phyloP scores from a whole-genome alignment of 2,113 vertebrate genomes.

The Notothenia coriiceps region DNA sequence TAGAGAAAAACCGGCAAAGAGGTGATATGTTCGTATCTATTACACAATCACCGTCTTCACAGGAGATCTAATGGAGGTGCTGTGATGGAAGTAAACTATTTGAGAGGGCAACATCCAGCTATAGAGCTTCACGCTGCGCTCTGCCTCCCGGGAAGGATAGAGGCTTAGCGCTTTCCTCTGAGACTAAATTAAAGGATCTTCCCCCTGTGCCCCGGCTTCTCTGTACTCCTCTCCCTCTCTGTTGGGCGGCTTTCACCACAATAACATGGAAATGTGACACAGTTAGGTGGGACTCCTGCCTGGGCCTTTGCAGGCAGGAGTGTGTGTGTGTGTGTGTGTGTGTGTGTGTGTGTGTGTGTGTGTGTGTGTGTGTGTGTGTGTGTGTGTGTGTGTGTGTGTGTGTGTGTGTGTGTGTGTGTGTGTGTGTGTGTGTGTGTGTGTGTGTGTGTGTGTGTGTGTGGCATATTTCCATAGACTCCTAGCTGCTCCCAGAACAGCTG shows the following conservation, averaged over 20 bases:
- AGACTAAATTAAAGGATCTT: constrained; percentile 74
- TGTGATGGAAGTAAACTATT: constrained; percentile 50
- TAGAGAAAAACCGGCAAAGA: constrained; percentile 31
- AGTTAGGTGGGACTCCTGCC: constrained; percentile 73
- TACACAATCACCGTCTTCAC: constrained; percentile 46
- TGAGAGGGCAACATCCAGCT: constrained; percentile 42
- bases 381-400: too few relatives aligned
- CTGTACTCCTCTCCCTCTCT: constrained; percentile 53
- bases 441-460: constrained; percentile 65
- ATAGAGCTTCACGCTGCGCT: constrained; percentile 36
- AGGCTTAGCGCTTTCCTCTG: constrained; percentile 67
- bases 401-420: constrained; percentile 9
- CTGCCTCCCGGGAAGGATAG: constrained; percentile 29
- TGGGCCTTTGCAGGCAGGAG: constrained; percentile 64
- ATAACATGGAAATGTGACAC: constrained; percentile 80
- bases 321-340: not conserved
- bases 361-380: constrained; percentile 55
- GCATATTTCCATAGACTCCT: constrained; percentile 75
- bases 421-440: constrained; percentile 75
- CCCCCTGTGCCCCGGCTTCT: constrained; percentile 50
- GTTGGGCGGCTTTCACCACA: constrained; percentile 69
- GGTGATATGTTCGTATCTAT: constrained; percentile 33
- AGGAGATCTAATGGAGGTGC: constrained; percentile 47
- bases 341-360: too few relatives aligned
- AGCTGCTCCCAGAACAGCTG: constrained; percentile 78